These are phyloP conservation scores for Venusia cambrica DNA, from an alignment of 2,888 invertebrate species.

Conservation along the genomic window DNA sequence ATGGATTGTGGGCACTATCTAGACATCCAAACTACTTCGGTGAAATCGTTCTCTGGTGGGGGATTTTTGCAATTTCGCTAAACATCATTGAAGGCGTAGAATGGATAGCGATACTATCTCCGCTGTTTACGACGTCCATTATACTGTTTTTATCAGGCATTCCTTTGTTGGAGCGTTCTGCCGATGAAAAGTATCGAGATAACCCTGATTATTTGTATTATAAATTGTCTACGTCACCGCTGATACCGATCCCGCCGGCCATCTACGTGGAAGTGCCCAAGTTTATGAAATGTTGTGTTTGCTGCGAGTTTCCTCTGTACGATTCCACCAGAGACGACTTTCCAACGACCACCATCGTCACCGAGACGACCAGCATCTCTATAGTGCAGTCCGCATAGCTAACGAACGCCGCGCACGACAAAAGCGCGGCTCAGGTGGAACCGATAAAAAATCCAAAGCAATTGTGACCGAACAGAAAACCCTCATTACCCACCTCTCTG, in stretches of 20 bases:
- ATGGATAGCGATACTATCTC: slow-evolving; percentile 93
- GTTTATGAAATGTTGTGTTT: slow-evolving; percentile 90
- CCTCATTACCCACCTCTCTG: slow-evolving; percentile 68
- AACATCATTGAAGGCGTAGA: slow-evolving; percentile 92
- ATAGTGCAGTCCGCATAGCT: slow-evolving; percentile 88
- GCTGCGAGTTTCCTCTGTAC: slow-evolving; percentile 95
- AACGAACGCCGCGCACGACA: slow-evolving; percentile 71
- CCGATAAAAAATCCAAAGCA: slow-evolving; percentile 56
- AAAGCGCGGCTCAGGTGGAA: slow-evolving; percentile 62
- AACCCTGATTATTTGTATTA: slow-evolving; percentile 93
- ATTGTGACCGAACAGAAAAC: slow-evolving; percentile 73
- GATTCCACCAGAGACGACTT: slow-evolving; percentile 86
- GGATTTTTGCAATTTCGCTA: slow-evolving; percentile 93
- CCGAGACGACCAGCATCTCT: slow-evolving; percentile 86
- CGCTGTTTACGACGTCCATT: slow-evolving; percentile 92
- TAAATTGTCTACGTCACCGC: slow-evolving; percentile 92
- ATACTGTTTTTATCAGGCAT: slow-evolving; percentile 95
- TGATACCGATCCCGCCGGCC: slow-evolving; percentile 93
- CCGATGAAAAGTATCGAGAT: slow-evolving; percentile 94
- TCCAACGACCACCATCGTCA: slow-evolving; percentile 82
- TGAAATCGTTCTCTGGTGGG: slow-evolving; percentile 96
- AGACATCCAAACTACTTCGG: slow-evolving; percentile 98
- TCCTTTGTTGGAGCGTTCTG: slow-evolving; percentile 91
- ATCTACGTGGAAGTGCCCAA: slow-evolving; percentile 93
- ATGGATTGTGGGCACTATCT: slow-evolving; percentile 93